A percentile compares a stretch with the other conserved stretches of the same genome.
These are phyloP conservation scores for Hypomecis atomaria DNA, from an alignment of 2,888 invertebrate genomes.

Conservation along the genomic window DNA sequence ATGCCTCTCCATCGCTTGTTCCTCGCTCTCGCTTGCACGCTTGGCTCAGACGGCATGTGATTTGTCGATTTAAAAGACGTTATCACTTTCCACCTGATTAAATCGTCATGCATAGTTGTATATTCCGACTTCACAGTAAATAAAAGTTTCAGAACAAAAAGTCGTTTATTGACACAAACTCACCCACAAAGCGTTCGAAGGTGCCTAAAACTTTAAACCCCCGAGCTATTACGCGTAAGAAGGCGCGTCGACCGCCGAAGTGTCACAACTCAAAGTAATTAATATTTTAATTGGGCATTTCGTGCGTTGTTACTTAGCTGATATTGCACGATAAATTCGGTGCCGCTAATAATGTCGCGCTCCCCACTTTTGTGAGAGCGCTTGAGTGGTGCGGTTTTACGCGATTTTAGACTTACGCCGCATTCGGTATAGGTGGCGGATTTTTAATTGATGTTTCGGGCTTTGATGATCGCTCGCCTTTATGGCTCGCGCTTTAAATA, in stretches of 20 bases:
- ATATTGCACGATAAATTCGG: conserved; percentile 80
- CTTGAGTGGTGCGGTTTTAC: conserved; percentile 53
- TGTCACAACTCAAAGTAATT: conserved; percentile 81
- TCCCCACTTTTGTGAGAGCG: conserved; percentile 58
- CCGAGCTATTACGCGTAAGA: conserved; percentile 61
- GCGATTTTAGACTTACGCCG: conserved; percentile 54
- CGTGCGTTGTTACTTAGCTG: conserved; percentile 79
- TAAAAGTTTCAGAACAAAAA: no score
- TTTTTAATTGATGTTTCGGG: conserved; percentile 46
- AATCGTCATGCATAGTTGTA: no score
- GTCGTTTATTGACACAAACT: conserved; percentile 16
- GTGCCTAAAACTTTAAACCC: conserved; percentile 41
- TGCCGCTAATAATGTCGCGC: conserved; percentile 71
- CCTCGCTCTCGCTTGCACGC: no score
- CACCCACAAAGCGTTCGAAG: conserved; percentile 21
- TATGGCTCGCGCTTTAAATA: conserved; percentile 21
- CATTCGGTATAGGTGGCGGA: conserved; percentile 40
- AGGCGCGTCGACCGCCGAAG: conserved; percentile 64
- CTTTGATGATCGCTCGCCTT: conserved; percentile 35
- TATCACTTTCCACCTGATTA: no score
- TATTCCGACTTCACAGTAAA: no score
- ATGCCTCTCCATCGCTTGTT: no score
- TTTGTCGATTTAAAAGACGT: no score
- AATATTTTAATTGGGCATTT: conserved; percentile 84
- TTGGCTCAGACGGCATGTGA: no score